Evolutionary conservation across 2,888 invertebrate genomes (phyloP).

Genomic region (Heliconius erato): DNA sequence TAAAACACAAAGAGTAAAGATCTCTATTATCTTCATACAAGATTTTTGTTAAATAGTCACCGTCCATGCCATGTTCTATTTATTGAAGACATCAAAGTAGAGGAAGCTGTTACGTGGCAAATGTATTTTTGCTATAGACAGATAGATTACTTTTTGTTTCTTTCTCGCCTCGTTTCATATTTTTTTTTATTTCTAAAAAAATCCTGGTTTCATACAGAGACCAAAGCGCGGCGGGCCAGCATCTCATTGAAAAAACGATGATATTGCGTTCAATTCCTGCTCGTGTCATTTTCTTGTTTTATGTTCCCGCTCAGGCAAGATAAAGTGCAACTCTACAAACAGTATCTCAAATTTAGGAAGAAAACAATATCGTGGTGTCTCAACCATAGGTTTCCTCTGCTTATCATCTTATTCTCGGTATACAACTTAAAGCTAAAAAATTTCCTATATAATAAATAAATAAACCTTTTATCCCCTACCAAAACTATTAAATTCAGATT

Average conservation of each 20-base stretch:
- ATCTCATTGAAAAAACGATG: no score
- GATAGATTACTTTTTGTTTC: background rate
- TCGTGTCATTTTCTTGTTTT: no score
- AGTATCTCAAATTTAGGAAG: no score
- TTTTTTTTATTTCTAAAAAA: background rate
- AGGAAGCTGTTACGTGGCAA: background rate
- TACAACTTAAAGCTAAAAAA: no score
- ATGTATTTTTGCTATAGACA: slow-evolving; percentile 6
- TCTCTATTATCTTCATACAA: no score
- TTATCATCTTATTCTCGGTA: background rate
- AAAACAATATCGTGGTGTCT: no score
- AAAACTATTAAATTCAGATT: slow-evolving; percentile 11
- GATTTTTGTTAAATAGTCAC: background rate
- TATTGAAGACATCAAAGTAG: slow-evolving; percentile 15
- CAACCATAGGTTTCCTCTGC: no score
- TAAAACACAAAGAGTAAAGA: no score
- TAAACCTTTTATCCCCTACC: background rate
- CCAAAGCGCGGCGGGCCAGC: no score
- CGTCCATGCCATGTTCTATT: slow-evolving; percentile 1
- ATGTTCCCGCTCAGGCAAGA: no score
- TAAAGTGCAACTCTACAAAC: no score
- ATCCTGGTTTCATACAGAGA: background rate
- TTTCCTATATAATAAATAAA: background rate
- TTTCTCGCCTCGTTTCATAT: background rate
- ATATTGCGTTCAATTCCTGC: no score